These are phyloP conservation scores for Aphaenogaster floridana DNA, from an alignment of 1,140 invertebrate species.

Conservation along the genomic window DNA sequence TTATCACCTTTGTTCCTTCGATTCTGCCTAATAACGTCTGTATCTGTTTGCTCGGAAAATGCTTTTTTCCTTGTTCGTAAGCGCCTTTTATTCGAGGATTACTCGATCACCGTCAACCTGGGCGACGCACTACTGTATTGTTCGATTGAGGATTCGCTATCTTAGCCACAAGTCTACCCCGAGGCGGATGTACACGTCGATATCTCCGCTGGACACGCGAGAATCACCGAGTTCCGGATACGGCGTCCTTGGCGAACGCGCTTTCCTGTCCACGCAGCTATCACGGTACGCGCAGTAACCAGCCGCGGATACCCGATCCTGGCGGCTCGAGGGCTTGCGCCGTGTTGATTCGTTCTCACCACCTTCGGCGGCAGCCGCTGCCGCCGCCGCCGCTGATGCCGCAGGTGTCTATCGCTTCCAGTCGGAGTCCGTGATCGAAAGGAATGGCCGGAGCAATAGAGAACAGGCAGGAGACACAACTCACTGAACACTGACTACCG, in stretches of 20 bases:
- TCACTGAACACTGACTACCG: slow-evolving; percentile 65
- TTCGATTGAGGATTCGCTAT: slow-evolving; percentile 11
- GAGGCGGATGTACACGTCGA: slow-evolving; percentile 22
- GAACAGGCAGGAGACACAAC: slow-evolving; percentile 63
- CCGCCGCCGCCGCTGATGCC: slow-evolving; percentile 70
- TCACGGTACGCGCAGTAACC: slow-evolving; percentile 16
- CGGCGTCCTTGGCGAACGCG: slow-evolving; percentile 24
- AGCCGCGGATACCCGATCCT: not conserved
- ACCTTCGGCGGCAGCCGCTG: slow-evolving; percentile 72
- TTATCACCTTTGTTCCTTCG: not conserved
- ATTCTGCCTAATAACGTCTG: not conserved
- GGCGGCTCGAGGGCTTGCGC: not conserved
- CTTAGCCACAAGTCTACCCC: not conserved
- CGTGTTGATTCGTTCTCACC: slow-evolving; percentile 42
- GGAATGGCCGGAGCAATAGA: slow-evolving; percentile 33
- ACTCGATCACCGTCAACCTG: slow-evolving; percentile 38
- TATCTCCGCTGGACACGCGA: not conserved
- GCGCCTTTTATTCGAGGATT: not conserved
- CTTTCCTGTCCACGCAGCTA: slow-evolving; percentile 1
- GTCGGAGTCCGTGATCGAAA: slow-evolving; percentile 34
- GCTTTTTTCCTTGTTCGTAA: not conserved
- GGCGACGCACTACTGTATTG: slow-evolving; percentile 33
- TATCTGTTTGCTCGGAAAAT: not conserved
- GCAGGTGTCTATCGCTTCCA: slow-evolving; percentile 56
- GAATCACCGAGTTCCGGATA: not conserved